Base-by-base conservation (phyloP, 2,113 vertebrate genomes). In the Columba janthina region DNA sequence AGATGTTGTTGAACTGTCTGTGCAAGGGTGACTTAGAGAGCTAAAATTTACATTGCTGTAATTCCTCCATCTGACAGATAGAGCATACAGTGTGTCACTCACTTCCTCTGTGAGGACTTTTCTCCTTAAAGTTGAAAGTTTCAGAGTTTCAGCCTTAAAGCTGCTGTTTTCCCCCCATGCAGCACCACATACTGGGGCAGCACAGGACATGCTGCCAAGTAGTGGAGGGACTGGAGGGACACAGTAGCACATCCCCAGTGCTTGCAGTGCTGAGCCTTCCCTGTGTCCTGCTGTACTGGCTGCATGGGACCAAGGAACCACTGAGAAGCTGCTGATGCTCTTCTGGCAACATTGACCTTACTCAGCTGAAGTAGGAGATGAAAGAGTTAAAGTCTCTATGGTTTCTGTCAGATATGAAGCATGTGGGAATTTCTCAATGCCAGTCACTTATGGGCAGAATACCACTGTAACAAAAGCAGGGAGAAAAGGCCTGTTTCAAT, bases 81-180 rank as follows among this genome's bases (percentile, higher is more conserved):
- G 15, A 58, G 34, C 76, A 65, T 21, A 14, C 15, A 66, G 29
- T 10, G 32, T 31, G 42, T n/a, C 21, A 69, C 29, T 48, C 64
- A 19, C 34, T 34, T 90, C n/a, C 48, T 9, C 22, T 61, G 25
- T 12, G 11, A 74, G 54, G 25, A 34, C 5, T 80, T 89, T 73
- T 72, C 42, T 56, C 58, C 31, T n/a, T 72, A 82, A 72, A 85
- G 58, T 22, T 56, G 79, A 40, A 32, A 40, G 67, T 91, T 95
- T 87, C 83, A 92, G 94, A 93, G 51, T 92, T 97, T 97, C 88
- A 89, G 57, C 88, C 71, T 87, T 71, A 48, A 95, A 87, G 70
- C 28, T 58, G 42, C 34, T 58, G 18, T 50, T 86, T 60, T 62
- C 28, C 42, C 42, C 42, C 42, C 42, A 44, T 44, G 42, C 19